Percentiles rank a stretch among this genome's conserved stretches.
phyloP scores from a whole-genome alignment of 2,888 invertebrate genomes.

The Piscicola geometra region DNA sequence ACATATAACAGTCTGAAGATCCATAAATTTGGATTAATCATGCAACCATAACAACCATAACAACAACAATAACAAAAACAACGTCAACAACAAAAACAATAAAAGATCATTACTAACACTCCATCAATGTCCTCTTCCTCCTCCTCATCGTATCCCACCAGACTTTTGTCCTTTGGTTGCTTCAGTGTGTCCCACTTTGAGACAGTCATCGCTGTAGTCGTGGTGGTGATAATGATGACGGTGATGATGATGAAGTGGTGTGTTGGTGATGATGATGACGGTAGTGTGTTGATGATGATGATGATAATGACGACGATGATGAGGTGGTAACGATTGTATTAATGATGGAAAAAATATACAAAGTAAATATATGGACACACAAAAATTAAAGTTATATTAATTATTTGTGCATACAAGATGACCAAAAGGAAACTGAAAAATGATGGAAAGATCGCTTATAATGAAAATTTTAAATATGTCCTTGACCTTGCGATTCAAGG shows the following conservation, averaged over 20 bases:
- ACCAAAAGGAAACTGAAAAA: background rate
- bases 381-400: background rate
- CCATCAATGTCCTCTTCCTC: conserved; percentile 49
- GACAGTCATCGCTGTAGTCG: conserved; percentile 69
- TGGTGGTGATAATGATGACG: too few species aligned
- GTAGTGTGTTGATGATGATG: too few species aligned
- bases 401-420: background rate
- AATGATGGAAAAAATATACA: too few species aligned
- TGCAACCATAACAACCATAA: too few species aligned
- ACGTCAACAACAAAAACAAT: conserved; percentile 3
- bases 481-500: conserved; percentile 63
- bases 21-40: background rate
- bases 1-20: too few species aligned
- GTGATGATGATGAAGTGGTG: background rate
- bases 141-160: conserved; percentile 38
- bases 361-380: background rate
- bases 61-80: background rate
- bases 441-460: background rate
- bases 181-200: conserved; percentile 82
- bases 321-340: background rate
- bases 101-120: conserved; percentile 41
- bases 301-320: background rate
- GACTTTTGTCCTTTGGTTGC: conserved; percentile 50
- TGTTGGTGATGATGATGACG: background rate
- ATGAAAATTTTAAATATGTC: too few species aligned